Evolutionary conservation across 2,113 vertebrate genomes (phyloP), one percentile per base, ranked within the genome.

Genomic region (Zosterops pallidus): DNA sequence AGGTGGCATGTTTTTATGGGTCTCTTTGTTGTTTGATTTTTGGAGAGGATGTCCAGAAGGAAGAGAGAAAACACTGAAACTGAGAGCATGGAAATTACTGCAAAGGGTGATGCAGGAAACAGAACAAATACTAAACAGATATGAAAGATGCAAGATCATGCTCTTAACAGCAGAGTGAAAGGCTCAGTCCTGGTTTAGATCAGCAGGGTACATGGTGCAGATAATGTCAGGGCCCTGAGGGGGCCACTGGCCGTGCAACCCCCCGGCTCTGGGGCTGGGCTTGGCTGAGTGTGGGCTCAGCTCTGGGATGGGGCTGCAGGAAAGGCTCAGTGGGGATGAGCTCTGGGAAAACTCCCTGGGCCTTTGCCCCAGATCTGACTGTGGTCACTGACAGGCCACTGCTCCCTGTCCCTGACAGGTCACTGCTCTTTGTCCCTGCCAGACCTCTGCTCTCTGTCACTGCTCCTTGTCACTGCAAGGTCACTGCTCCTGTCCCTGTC

Each of bases 321-420:
- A 56, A 28, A 47, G 28, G 28, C 14, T 41, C 50, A 6, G 28
- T 9, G 68, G 28, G 41, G 24, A 65, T 19, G 29, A 35, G 42
- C 60, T 39, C 15, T 9, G 60, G 52, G 44, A 18, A 24, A 42
- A 17, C 25, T 22, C 25, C 15, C 52, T 2, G 52, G 52, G 13
- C 14, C 44, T 52, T 37, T 52, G 12, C 5, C 33, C 47, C 12
- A 8, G 35, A 7, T n/a, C 6, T 56, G 74, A 12, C 25, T 11
- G 29, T 6, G 5, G 12, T 10, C 14, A 24, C 12, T 9, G 12
- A n/a, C 64, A 60, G 1, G 2, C 5, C 26, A 18, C 44, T 46
- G 44, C 9, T 20, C 44, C 44, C 44, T 46, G 44, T 46, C 44
- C 20, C 19, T 46, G 9, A 20, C 44, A 46, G 17, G 46, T 22